Percentiles rank a stretch among this genome's conserved stretches.
Conservation (phyloP, 2,888 invertebrate genomes). For the Eristalis intricaria region DNA sequence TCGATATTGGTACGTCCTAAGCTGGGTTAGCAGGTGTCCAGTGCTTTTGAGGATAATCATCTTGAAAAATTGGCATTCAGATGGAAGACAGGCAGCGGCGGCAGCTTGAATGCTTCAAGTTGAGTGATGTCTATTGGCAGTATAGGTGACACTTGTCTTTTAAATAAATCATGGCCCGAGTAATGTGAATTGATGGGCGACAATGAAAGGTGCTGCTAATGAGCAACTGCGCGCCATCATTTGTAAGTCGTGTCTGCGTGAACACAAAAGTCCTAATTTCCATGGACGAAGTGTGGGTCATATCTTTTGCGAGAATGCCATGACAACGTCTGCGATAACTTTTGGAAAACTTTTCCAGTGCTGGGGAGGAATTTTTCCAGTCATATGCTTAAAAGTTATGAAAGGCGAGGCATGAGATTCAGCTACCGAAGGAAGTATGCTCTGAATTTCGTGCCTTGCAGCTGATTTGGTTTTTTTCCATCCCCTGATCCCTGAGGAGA, state of each 20-base stretch:
- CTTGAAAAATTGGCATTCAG: slow-evolving; percentile 40
- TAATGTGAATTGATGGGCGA: background rate
- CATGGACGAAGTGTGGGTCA: background rate
- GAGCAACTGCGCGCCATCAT: background rate
- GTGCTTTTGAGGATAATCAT: slow-evolving; percentile 29
- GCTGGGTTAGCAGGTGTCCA: slow-evolving; percentile 37
- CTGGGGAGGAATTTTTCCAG: too few species aligned
- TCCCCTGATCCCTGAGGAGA: too few species aligned
- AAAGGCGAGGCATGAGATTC: too few species aligned
- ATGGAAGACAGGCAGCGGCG: background rate
- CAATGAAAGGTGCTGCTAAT: background rate
- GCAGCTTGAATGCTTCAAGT: slow-evolving; percentile 2
- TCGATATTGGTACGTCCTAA: slow-evolving; percentile 15
- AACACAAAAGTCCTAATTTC: background rate
- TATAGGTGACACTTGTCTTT: slow-evolving; percentile 14
- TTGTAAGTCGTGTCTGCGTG: too few species aligned
- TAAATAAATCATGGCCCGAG: background rate
- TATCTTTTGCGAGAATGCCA: background rate
- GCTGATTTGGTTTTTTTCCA: too few species aligned
- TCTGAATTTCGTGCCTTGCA: too few species aligned
- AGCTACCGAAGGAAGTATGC: too few species aligned
- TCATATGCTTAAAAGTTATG: too few species aligned
- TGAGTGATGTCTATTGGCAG: slow-evolving; percentile 14
- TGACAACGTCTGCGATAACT: too few species aligned
- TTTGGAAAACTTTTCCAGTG: background rate